Percentiles rank a stretch among this genome's conserved stretches.
These are phyloP conservation scores for Caenorhabditis afra DNA, from an alignment of 2,888 invertebrate genomes.

Conservation along the genomic window DNA sequence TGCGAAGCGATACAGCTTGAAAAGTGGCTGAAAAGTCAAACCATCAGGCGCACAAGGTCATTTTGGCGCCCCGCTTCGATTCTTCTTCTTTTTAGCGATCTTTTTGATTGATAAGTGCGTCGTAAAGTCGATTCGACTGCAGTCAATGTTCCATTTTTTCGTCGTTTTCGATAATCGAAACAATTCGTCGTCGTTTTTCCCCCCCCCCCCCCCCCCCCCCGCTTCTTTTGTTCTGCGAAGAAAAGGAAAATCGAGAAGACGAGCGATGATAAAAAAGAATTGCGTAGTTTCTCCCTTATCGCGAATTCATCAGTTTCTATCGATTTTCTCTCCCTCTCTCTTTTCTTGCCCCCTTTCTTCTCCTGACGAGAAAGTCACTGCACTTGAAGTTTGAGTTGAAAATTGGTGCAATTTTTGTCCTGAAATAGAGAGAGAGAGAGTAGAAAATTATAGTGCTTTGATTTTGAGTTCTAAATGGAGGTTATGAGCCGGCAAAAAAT, in stretches of 20 bases:
- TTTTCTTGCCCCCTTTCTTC: too few relatives aligned
- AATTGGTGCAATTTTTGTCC: too few relatives aligned
- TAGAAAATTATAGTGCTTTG: too few relatives aligned
- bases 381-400: too few relatives aligned
- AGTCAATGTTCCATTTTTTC: slow-evolving; percentile 10
- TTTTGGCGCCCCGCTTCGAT: background rate
- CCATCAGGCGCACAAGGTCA: background rate
- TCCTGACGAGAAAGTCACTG: too few relatives aligned
- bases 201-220: background rate
- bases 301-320: too few relatives aligned
- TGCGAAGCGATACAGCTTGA: background rate
- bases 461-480: too few relatives aligned
- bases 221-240: background rate
- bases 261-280: slow-evolving; percentile 1
- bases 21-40: background rate
- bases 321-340: too few relatives aligned
- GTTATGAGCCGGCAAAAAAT: too few relatives aligned
- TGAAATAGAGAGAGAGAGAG: too few relatives aligned
- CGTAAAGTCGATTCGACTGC: slow-evolving; percentile 1
- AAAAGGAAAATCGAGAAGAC: background rate
- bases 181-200: background rate
- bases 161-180: background rate
- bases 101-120: slow-evolving; percentile 15
- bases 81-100: slow-evolving; percentile 1
- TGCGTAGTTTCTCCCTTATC: too few relatives aligned